Evolutionary conservation across 2,797 vertebrate species (phyloP), one percentile per base, ranked within the genome.

Genomic region (Sciaenops ocellatus): DNA sequence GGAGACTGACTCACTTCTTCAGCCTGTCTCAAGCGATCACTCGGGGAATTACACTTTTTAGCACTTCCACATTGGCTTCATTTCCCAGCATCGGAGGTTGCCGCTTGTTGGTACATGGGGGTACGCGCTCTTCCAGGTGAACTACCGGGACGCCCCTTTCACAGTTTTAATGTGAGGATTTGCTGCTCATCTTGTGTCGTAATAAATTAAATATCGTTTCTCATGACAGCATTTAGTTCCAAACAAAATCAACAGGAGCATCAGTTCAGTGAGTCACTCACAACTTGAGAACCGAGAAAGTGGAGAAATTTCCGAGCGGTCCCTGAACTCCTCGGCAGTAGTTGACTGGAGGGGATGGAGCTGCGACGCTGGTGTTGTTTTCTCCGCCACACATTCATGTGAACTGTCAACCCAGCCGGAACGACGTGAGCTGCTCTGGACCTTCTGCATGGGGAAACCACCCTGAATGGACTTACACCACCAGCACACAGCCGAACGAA

Each of bases 281-380:
- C n/a, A 54, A 48, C 1, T 51, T 17, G 12, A 61, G 1, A 34
- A 54, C 1, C 3, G 5, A 5, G 59, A 13, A 20, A 55, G 56
- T 57, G 2, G 0, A 0, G 1, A 1, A 12, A 51, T 46, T 70
- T 85, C 83, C 91, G 87, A 90, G 92, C 60, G 0, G 85, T 2
- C 0, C 85, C 0, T 90, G 85, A 93, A 92, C 69, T 9, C 50
- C 22, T 24, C 88, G 54, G 73, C 91, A 80, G 86, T 76, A 83
- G 85, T 90, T 90, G 68, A 63, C 78, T 83, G 85, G 84, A 78
- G 55, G 86, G 78, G 85, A 82, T 64, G 87, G 68, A 87, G 83
- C 82, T 81, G 86, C 73, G 85, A 3, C 80, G 90, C 78, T 80
- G 73, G 1, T 88, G 89, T 88, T 91, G 83, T 91, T 93, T 84